Evolutionary conservation across 1,140 invertebrate species (phyloP).

Genomic region (Venturia canescens): DNA sequence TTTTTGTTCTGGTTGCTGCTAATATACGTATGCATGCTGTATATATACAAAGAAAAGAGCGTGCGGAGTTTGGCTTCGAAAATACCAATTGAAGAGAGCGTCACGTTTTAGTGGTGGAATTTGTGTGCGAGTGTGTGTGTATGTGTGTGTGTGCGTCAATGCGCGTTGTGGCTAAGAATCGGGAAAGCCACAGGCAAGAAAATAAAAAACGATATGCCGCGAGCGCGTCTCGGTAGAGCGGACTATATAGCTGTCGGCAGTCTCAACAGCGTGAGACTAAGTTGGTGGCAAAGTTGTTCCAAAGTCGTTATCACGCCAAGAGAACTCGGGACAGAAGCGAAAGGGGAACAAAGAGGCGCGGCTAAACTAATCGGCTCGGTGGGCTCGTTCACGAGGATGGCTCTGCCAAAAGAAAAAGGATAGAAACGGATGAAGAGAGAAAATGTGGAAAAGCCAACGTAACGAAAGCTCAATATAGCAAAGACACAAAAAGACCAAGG

Average conservation of each 20-base stretch:
- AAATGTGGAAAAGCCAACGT: conserved; percentile 30
- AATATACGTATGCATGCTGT: conserved; percentile 3
- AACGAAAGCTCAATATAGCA: background rate
- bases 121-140: no score
- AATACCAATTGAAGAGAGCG: conserved; percentile 16
- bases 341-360: background rate
- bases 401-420: background rate
- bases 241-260: background rate
- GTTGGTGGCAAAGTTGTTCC: conserved; percentile 41
- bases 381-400: conserved; percentile 35
- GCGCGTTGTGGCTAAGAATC: conserved; percentile 26
- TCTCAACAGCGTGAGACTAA: conserved; percentile 23
- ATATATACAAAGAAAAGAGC: background rate
- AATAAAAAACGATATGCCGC: conserved; percentile 33
- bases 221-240: background rate
- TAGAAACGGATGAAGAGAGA: background rate
- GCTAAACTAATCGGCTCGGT: conserved; percentile 45
- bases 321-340: conserved; percentile 12
- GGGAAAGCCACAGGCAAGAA: conserved; percentile 9
- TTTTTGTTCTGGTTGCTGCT: conserved; percentile 49
- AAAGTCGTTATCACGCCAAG: conserved; percentile 43
- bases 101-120: background rate
- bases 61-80: background rate
- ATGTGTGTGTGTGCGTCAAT: no score
- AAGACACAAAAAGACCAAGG: conserved; percentile 10